Evolutionary conservation across 2,888 invertebrate genomes (phyloP), one percentile per base, ranked within the genome.

Genomic region (Orthosia gothica): DNA sequence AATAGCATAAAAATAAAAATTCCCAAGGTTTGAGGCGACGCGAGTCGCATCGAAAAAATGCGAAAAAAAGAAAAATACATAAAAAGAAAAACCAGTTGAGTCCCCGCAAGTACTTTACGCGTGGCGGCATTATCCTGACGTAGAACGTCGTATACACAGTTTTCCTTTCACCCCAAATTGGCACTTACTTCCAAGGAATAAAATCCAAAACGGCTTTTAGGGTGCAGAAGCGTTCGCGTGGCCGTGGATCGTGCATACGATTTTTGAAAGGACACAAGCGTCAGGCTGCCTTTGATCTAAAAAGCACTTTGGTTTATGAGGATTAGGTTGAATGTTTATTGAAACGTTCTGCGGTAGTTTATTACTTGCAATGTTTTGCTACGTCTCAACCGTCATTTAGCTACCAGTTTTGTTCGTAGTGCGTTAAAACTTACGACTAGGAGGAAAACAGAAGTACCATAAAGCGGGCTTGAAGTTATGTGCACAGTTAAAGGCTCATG

Each of bases 71-170:
- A 76, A 79, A 87, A 76, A 83, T 76, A 87, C 77, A 84, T 88
- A 85, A 89, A 90, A 86, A 86, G 88, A 89, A 87, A 86, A 88
- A 83, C 85, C 88, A 89, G 89, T 86, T 85, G 87, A 89, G 90
- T 87, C 78, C 83, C 83, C 82, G 84, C 85, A 82, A 92, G 92
- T 92, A 92, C 90, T 89, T 92, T 92, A 92, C 92, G 91, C 91
- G 91, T 92, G 92, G 91, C 91, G 69, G 79, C 74, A 75, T 83
- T 76, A 85, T 81, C 61, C 75, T 79, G 72, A 81, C 79, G 82
- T 76, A 88, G 83, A 91, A 90, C 71, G 83, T 85, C 85, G 79
- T 87, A 89, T 85, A 87, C 80, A 84, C 81, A 64, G 69, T 88
- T 87, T 87, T 82, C 84, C 86, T 89, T 88, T 89, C 88, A 88